Base-by-base conservation (phyloP, 2,797 vertebrate genomes). In the Sebastes glaucus region DNA sequence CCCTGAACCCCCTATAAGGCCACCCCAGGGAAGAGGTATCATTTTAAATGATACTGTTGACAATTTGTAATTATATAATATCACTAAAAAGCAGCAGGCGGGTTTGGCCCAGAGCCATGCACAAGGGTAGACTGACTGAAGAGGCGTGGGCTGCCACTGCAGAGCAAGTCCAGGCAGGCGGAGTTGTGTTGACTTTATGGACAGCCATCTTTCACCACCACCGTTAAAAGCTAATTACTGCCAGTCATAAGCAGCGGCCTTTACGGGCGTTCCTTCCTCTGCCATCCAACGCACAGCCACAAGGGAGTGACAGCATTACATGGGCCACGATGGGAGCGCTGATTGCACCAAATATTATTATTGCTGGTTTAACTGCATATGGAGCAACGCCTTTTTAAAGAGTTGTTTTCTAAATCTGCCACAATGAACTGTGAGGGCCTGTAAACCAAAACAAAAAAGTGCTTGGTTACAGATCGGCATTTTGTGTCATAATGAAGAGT, bases 181-280 rank as follows among this genome's bases (percentile, higher is more conserved):
- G 80, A 79, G 87, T 71, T 83, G 61, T 91, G 92, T 87, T 93
- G 87, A 82, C 87, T 95, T 95, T 94, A 95, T 92, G 89, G 84
- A 84, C 83, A 80, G 67, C 80, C 89, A 86, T 92, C 89, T 92
- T 83, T 92, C 87, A 90, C 94, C 87, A 69, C 83, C 68, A 69
- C 85, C 61, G 90, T 95, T 95, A 94, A 95, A 95, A 87, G 68
- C 86, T 91, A 93, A 95, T 94, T 91, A 92, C 88, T 92, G 87
- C 86, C 84, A 92, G 93, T 87, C 89, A 81, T 84, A 83, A 87
- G 88, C 82, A 87, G 88, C 74, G 74, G 86, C 80, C 89, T 93
- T 84, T 78, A 83, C 89, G 87, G 89, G 91, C 71, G 90, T 90
- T 73, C 61, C 83, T 75, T 81, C 72, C 74, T 28, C 74, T 81